Evolutionary conservation across 2,797 vertebrate species (phyloP), one percentile per base, ranked within the genome.

Genomic region (Takifugu rubripes): DNA sequence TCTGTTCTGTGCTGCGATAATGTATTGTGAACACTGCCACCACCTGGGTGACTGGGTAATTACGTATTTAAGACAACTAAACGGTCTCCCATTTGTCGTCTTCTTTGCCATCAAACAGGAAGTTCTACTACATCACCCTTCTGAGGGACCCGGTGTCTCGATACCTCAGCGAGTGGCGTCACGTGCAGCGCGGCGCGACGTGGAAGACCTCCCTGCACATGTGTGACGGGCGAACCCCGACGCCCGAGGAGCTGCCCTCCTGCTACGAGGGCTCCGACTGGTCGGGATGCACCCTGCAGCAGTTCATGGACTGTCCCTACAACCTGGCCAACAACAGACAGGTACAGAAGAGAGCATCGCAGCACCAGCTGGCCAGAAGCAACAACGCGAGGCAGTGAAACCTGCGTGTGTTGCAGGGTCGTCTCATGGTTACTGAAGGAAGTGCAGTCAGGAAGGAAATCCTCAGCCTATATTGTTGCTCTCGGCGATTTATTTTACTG

Each of bases 131-230:
- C 86, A 99, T 99, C 87, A 98, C 97, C 0, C 86, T 99, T 68
- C 90, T 99, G 78, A 92, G 96, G 52, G 97, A 99, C 88, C 97
- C 97, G 0, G 95, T 99, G 25, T 99, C 96, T 0, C 94, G 97
- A 62, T 99, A 99, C 90, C 94, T 99, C 74, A 99, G 97, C 0
- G 97, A 99, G 70, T 99, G 97, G 97, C 90, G 97, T 10, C 97
- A 99, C 0, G 97, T 98, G 46, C 97, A 99, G 59, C 91, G 97
- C 0, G 97, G 97, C 5, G 97, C 97, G 61, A 99, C 97, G 0
- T 99, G 97, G 97, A 99, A 98, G 85, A 98, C 96, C 0, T 98
- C 97, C 0, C 78, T 99, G 79, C 97, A 99, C 85, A 98, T 99
- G 97, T 99, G 97, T 16, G 96, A 99, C 0, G 96, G 96, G 49